A percentile compares a stretch with the other conserved stretches of the same genome.
Evolutionary conservation across 2,888 invertebrate genomes (phyloP).

Genomic region (Callinectes sapidus): DNA sequence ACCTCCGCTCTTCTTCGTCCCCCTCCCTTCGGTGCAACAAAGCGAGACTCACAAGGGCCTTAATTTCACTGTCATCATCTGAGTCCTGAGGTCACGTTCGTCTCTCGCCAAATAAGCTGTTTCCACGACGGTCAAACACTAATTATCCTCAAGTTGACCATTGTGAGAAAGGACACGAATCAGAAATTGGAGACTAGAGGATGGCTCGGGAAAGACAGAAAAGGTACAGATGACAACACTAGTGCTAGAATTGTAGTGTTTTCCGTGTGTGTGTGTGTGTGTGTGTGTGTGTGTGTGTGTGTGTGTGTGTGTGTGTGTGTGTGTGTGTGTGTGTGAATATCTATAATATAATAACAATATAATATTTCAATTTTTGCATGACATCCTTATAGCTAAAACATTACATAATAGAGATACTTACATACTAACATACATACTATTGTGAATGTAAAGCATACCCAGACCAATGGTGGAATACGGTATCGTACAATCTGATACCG

Average conservation of each 20-base stretch:
- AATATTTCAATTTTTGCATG: too few species aligned
- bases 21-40: background rate
- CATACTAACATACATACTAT: too few species aligned
- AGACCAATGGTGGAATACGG: too few species aligned
- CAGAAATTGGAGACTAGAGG: background rate
- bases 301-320: slow-evolving; percentile 20
- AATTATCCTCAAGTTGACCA: slow-evolving; percentile 13
- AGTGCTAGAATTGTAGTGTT: background rate
- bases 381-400: too few species aligned
- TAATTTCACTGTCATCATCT: slow-evolving; percentile 14
- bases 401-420: too few species aligned
- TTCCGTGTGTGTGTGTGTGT: background rate
- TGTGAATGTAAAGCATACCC: too few species aligned
- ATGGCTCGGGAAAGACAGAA: background rate
- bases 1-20: background rate
- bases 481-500: too few species aligned
- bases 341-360: too few species aligned
- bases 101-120: background rate
- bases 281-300: slow-evolving; percentile 9
- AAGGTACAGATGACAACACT: background rate
- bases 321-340: slow-evolving; percentile 23
- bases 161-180: background rate
- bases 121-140: background rate
- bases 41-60: background rate
- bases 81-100: slow-evolving; percentile 9